A percentile compares a stretch with the other conserved stretches of the same genome.
phyloP scores from a whole-genome alignment of 2,888 invertebrate genomes.

The Tipula unca region DNA sequence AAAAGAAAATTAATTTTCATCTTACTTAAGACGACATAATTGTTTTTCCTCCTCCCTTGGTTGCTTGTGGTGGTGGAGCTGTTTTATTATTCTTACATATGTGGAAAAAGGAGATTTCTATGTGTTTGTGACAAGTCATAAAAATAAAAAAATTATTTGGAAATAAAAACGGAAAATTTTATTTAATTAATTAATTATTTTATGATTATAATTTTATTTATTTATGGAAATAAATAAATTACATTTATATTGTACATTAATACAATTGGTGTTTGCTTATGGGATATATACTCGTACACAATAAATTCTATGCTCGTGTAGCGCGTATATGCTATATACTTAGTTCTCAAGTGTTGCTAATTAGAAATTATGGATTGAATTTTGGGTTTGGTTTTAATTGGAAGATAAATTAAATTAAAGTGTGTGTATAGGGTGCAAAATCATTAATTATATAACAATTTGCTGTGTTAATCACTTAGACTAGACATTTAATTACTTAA shows the following conservation, averaged over 20 bases:
- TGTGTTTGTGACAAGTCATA: background rate
- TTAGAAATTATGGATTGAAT: too few relatives aligned
- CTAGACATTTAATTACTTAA: too few relatives aligned
- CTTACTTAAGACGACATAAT: background rate
- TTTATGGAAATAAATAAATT: background rate
- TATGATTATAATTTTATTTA: conserved; percentile 14
- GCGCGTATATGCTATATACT: too few relatives aligned
- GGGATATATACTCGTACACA: too few relatives aligned
- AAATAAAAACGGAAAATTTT: background rate
- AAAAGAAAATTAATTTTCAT: background rate
- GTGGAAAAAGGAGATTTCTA: background rate
- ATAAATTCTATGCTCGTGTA: too few relatives aligned
- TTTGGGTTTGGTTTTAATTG: too few relatives aligned
- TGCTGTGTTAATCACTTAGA: too few relatives aligned
- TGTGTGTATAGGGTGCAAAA: too few relatives aligned
- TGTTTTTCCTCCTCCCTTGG: background rate
- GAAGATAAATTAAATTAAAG: too few relatives aligned
- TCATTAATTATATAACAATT: too few relatives aligned
- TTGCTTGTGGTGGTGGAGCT: background rate
- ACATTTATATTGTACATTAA: background rate
- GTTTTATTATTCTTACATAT: background rate
- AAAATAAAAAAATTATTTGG: background rate
- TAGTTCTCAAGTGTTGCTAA: too few relatives aligned
- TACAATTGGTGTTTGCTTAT: background rate
- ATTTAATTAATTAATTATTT: conserved; percentile 2